A percentile compares a stretch with the other conserved stretches of the same genome.
Evolutionary conservation across 2,888 invertebrate genomes (phyloP).

Genomic region (Drosophila ochracea): DNA sequence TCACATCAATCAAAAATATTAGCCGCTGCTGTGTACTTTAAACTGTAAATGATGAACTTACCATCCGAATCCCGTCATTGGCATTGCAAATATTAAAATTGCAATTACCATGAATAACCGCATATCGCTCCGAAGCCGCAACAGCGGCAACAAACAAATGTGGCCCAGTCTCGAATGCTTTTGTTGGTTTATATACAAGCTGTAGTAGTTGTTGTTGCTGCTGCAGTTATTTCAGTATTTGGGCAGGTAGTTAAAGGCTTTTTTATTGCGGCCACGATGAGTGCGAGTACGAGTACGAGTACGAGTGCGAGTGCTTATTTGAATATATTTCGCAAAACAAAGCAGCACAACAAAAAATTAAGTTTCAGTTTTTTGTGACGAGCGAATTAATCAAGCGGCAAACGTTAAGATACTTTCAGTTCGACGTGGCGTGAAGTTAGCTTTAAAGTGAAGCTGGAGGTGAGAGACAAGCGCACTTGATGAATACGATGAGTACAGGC

Average conservation of each 20-base stretch:
- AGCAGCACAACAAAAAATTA: slow-evolving; percentile 20
- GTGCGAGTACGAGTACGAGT: slow-evolving; percentile 8
- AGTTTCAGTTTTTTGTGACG: slow-evolving; percentile 49
- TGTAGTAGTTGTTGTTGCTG: slow-evolving; percentile 34
- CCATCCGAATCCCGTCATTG: slow-evolving; percentile 95
- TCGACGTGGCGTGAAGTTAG: slow-evolving; percentile 29
- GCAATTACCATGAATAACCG: slow-evolving; percentile 93
- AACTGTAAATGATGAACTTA: slow-evolving; percentile 86
- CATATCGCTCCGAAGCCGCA: slow-evolving; percentile 86
- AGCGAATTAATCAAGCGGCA: slow-evolving; percentile 71
- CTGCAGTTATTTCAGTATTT: slow-evolving; percentile 39
- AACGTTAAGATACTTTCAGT: slow-evolving; percentile 50
- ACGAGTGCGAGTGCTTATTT: slow-evolving; percentile 57
- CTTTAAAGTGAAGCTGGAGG: slow-evolving; percentile 33
- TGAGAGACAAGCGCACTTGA: slow-evolving; percentile 39
- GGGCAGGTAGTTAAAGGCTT: slow-evolving; percentile 69
- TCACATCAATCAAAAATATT: not conserved
- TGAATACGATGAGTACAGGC: slow-evolving; percentile 22
- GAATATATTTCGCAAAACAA: slow-evolving; percentile 49
- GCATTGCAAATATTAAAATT: slow-evolving; percentile 94
- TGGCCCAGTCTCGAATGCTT: slow-evolving; percentile 65
- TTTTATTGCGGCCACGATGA: slow-evolving; percentile 58
- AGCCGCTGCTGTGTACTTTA: not conserved
- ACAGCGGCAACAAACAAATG: slow-evolving; percentile 72
- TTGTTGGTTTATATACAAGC: slow-evolving; percentile 42